Evolutionary conservation across 1,140 invertebrate species (phyloP), one percentile per base, ranked within the genome.

Genomic region (Andrena cerasifolii): DNA sequence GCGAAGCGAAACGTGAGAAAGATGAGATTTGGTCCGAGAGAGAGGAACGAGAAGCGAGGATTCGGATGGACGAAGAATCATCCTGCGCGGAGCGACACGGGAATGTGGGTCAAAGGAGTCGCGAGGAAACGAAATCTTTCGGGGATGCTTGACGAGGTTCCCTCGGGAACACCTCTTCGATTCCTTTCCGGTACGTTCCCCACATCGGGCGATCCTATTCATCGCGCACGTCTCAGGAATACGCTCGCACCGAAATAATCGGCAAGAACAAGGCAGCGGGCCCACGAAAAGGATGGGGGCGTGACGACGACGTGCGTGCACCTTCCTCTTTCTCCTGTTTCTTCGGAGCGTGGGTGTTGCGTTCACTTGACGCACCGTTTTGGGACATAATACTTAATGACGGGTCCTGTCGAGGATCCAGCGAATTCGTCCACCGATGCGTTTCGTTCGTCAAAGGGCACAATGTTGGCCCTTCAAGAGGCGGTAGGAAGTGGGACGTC

Each of bases 331-430:
- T 49, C 40, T 70, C 53, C 79, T 75, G 49, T 56, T 73, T 67
- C 33, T 16, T 36, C 54, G 36, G 28, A 24, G 62, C 18, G 65
- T 84, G 77, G 80, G 65, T 83, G 77, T 82, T 68, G 75, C 67
- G 68, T 18, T 71, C 80, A 79, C 73, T 71, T 79, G 53, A 75
- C 59, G 77, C 74, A 83, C 67, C 75, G 58, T 78, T 75, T 67
- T 14, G 40, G 45, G 68, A 72, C 82, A 91, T 90, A 91, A 92
- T 92, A 84, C 85, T 84, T 90, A 90, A 91, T 90, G 84, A 91
- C 87, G 81, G 89, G 89, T 85, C 87, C 85, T 68, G 81, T 84
- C 54, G 75, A 67, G 85, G 80, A 85, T 70, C 78, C 73, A 62
- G 58, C 58, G 56, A 83, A 80, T 80, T 76, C 78, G 59, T 78